Percentiles rank a stretch among this genome's conserved stretches.
Conservation (phyloP, 2,797 vertebrate genomes). For the Apodemus agrarius region DNA sequence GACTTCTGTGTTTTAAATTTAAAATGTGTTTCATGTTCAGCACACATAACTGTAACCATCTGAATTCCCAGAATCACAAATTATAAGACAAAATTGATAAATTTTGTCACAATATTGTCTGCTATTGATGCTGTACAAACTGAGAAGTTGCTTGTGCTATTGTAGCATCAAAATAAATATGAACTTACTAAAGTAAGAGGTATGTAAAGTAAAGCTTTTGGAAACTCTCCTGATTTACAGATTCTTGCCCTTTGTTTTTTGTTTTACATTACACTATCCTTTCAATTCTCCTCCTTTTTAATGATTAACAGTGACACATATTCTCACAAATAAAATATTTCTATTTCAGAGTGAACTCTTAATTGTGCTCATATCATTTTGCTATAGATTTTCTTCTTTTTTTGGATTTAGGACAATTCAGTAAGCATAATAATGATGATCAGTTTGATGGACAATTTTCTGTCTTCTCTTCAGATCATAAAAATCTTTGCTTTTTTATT, state of each 20-base stretch:
- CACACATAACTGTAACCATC: background rate
- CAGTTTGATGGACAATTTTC: background rate
- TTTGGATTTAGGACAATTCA: background rate
- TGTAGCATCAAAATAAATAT: background rate
- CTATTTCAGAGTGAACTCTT: background rate
- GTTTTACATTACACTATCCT: background rate
- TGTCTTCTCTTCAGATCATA: background rate
- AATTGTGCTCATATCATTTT: background rate
- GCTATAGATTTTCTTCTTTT: background rate
- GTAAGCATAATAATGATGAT: background rate
- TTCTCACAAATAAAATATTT: background rate
- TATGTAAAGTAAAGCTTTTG: background rate
- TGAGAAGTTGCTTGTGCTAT: background rate
- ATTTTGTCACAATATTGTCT: background rate
- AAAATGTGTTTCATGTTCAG: background rate
- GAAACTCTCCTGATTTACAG: background rate
- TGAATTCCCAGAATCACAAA: background rate
- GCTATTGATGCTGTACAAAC: background rate
- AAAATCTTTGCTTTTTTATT: background rate
- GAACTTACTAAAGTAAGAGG: background rate
- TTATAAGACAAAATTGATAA: background rate
- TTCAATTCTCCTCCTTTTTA: background rate
- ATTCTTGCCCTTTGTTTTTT: background rate
- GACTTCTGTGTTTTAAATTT: background rate
- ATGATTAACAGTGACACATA: background rate